Evolutionary conservation across 2,113 vertebrate genomes (phyloP).

Genomic region (Oreotrochilus melanogaster): DNA sequence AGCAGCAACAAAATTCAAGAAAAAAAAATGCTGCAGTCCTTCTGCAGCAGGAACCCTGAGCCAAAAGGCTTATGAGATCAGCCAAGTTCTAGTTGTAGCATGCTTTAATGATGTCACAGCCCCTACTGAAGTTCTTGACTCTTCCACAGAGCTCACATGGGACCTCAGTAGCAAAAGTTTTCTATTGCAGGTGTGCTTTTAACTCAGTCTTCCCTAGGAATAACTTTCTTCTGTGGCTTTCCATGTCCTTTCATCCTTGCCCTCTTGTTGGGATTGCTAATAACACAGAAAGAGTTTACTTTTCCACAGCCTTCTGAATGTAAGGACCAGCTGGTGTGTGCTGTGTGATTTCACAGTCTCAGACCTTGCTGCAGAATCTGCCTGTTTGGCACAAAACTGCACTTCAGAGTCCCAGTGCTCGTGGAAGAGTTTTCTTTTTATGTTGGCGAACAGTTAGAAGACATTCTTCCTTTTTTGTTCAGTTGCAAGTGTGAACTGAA

Average conservation of each 20-base stretch:
- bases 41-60: background rate
- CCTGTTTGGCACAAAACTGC: background rate
- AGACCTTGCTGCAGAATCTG: conserved; percentile 5
- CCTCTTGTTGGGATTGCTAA: background rate
- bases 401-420: background rate
- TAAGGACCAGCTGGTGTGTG: background rate
- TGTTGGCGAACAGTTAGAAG: conserved; percentile 19
- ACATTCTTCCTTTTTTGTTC: background rate
- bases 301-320: background rate
- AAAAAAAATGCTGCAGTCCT: background rate
- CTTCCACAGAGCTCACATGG: background rate
- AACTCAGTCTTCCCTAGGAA: background rate
- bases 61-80: background rate
- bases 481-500: conserved; percentile 15
- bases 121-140: background rate
- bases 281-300: background rate
- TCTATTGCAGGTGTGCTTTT: background rate
- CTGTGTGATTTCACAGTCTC: background rate
- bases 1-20: background rate
- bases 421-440: background rate
- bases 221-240: background rate
- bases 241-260: background rate
- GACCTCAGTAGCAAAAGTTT: background rate
- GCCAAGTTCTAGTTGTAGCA: background rate
- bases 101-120: background rate